Conservation (phyloP, 2,888 invertebrate species). For the Diarsia brunnea region DNA sequence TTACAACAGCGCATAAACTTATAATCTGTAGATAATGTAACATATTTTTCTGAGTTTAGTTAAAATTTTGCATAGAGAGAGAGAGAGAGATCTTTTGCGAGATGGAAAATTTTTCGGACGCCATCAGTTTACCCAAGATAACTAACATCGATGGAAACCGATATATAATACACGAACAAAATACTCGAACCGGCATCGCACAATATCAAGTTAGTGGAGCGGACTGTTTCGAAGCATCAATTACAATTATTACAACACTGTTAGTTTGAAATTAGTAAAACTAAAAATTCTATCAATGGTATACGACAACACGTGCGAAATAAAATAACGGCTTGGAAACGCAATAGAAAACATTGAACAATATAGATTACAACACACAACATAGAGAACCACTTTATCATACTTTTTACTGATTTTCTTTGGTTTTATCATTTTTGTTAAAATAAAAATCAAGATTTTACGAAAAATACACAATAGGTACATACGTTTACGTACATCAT, state of each 20-base stretch:
- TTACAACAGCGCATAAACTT: neutral
- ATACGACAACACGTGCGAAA: neutral
- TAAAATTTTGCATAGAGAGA: too few relatives aligned
- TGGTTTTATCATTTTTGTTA: neutral
- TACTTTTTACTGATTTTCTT: neutral
- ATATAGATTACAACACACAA: neutral
- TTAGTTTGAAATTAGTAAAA: constrained; percentile 35
- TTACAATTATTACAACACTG: constrained; percentile 34
- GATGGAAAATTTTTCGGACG: too few relatives aligned
- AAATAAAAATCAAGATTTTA: neutral
- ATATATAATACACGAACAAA: constrained; percentile 5
- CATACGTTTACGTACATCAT: too few relatives aligned
- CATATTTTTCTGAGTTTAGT: too few relatives aligned
- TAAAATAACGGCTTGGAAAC: neutral
- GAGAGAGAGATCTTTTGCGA: too few relatives aligned
- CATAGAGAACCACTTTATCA: neutral
- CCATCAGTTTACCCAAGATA: too few relatives aligned
- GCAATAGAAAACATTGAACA: neutral
- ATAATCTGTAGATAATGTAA: too few relatives aligned
- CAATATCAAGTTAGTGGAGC: constrained; percentile 4
- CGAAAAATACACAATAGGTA: too few relatives aligned
- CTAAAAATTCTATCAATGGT: neutral
- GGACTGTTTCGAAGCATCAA: constrained; percentile 24
- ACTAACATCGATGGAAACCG: neutral
- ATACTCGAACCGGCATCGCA: constrained; percentile 24